Evolutionary conservation across 1,140 invertebrate genomes (phyloP).

Genomic region (Stegodyphus mimosarum): DNA sequence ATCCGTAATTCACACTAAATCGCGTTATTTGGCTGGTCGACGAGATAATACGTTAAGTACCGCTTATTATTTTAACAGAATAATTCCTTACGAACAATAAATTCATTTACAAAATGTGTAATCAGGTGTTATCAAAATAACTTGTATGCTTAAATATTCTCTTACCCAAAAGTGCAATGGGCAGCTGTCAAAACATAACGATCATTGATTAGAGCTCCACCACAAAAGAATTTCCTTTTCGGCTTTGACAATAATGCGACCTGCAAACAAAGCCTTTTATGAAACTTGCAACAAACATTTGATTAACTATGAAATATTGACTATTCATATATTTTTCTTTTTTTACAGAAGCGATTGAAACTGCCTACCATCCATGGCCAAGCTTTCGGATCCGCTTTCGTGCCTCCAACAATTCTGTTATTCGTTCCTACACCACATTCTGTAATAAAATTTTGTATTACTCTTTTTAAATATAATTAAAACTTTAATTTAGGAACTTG

Average conservation of each 20-base stretch:
- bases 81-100: too few relatives aligned
- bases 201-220: conserved; percentile 64
- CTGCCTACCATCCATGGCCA: conserved; percentile 86
- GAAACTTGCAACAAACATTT: too few relatives aligned
- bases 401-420: conserved; percentile 73
- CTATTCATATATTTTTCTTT: too few relatives aligned
- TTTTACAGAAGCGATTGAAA: background rate
- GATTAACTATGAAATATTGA: too few relatives aligned
- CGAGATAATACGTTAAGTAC: too few relatives aligned
- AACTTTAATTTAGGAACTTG: too few relatives aligned
- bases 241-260: conserved; percentile 32
- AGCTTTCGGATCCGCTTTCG: conserved; percentile 75
- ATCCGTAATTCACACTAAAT: too few relatives aligned
- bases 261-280: background rate
- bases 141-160: background rate
- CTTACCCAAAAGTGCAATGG: conserved; percentile 62
- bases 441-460: background rate
- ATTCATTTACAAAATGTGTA: too few relatives aligned
- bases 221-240: conserved; percentile 73
- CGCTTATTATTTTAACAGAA: too few relatives aligned
- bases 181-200: conserved; percentile 64
- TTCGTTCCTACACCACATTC: conserved; percentile 54
- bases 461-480: background rate
- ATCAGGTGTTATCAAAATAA: background rate
- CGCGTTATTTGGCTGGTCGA: too few relatives aligned